Base-by-base conservation (phyloP, 2,797 vertebrate genomes). In the Microcaecilia unicolor region DNA sequence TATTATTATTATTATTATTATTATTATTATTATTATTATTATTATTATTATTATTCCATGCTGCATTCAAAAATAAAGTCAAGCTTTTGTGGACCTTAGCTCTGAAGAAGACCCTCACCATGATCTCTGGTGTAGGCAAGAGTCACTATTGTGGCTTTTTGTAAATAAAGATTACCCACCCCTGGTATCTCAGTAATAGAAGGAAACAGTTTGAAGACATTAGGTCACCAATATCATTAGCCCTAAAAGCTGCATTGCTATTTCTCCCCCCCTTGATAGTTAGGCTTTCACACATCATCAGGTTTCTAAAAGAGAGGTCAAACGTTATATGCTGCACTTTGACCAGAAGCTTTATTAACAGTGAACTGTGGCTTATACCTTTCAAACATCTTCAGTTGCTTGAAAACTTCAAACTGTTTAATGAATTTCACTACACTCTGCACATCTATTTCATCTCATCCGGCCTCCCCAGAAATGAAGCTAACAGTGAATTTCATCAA, bases 201-300 rank as follows among this genome's bases (percentile, higher is more conserved):
- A 41, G 54, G 44, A 61, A 49, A 37, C 59, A 55, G 41, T 1
- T 22, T 2, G 55, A 67, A 58, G 65, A 64, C 61, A 36, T 28
- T 31, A 35, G 67, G 67, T 61, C 45, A 44, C 37, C 24, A 12
- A 37, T 57, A 48, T 49, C 65, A 58, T 59, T 48, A 56, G 43
- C 52, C 53, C 64, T 20, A 41, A 54, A 44, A 44, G 39, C 31
- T 26, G 40, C 46, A 40, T 43, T 41, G 28, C 47, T 44, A 34
- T 38, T 42, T 10, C 35, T 41, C 10, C 43, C 10, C 43, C 27
- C 11, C 5, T 31, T 22, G 13, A 47, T 36, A 31, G 47, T 6
- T 1, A 18, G 37, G 25, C 34, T 21, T 24, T 59, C 56, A 48
- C 18, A 44, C 28, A 11, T 11, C 56, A 36, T 9, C 60, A 28